Percentiles rank a stretch among this genome's conserved stretches.
Evolutionary conservation across 2,888 invertebrate species (phyloP).

Genomic region (Adelphocoris suturalis): DNA sequence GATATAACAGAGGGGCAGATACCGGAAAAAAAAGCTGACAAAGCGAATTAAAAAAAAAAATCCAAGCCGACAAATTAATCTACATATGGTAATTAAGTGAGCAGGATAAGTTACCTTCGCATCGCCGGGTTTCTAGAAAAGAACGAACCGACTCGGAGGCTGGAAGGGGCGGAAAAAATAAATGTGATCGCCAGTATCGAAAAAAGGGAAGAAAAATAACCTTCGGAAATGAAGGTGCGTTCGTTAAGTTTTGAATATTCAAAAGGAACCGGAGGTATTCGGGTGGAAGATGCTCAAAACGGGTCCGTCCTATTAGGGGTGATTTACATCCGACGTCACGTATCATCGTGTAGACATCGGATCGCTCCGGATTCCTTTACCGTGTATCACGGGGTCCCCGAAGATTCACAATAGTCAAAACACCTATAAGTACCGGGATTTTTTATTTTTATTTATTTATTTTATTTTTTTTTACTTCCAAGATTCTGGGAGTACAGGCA

Average conservation of each 20-base stretch:
- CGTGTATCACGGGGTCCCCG: not conserved
- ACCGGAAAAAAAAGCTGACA: not conserved
- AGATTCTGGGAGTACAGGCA: too few species aligned
- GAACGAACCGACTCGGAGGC: not conserved
- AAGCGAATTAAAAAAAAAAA: not conserved
- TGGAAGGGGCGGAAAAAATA: not conserved
- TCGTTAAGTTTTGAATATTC: conserved; percentile 31
- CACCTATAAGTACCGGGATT: too few species aligned
- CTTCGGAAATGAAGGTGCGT: not conserved
- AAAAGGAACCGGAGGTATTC: conserved; percentile 13
- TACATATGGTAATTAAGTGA: conserved; percentile 26
- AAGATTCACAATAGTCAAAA: not conserved
- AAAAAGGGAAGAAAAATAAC: not conserved
- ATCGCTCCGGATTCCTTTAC: not conserved
- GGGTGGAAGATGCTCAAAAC: conserved; percentile 31
- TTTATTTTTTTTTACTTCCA: too few species aligned
- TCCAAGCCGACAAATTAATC: not conserved
- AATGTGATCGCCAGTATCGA: conserved; percentile 1
- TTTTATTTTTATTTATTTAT: too few species aligned
- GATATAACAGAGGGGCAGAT: too few species aligned
- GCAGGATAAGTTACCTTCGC: conserved; percentile 8
- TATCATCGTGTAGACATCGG: conserved; percentile 1
- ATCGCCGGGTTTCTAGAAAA: not conserved
- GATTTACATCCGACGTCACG: conserved; percentile 31
- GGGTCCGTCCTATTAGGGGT: conserved; percentile 28